Conservation (phyloP, 2,113 vertebrate genomes). For the Lipophrys pholis region DNA sequence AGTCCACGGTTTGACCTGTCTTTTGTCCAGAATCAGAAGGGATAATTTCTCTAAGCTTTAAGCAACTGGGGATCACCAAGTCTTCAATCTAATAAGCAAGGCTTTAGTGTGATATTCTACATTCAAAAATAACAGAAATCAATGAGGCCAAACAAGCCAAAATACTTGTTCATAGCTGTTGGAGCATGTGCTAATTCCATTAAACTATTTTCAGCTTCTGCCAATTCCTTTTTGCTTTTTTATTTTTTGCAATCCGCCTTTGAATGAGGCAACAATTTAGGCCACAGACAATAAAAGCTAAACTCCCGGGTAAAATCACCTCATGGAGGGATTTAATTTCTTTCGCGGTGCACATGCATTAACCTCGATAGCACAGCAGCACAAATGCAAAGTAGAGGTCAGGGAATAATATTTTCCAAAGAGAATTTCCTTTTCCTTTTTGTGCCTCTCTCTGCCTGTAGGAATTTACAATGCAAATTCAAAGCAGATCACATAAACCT, state of each 20-base stretch:
- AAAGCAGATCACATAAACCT: background rate
- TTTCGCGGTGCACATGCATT: background rate
- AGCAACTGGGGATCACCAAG: too few relatives aligned
- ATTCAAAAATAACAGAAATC: too few relatives aligned
- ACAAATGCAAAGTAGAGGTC: conserved; percentile 22
- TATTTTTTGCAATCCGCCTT: background rate
- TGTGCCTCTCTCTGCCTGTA: background rate
- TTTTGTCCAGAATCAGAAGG: too few relatives aligned
- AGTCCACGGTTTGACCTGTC: too few relatives aligned
- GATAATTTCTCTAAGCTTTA: too few relatives aligned
- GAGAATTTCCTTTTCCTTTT: background rate
- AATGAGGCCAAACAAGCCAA: too few relatives aligned
- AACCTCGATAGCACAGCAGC: background rate
- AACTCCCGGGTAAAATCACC: background rate
- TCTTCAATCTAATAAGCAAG: too few relatives aligned
- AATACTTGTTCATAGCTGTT: too few relatives aligned
- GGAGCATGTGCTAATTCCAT: too few relatives aligned
- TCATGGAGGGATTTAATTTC: background rate
- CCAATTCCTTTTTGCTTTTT: too few relatives aligned
- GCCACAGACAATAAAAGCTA: background rate
- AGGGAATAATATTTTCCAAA: conserved; percentile 4
- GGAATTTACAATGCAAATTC: conserved; percentile 48
- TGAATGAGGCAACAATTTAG: background rate
- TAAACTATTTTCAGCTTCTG: too few relatives aligned
- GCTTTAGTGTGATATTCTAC: too few relatives aligned